These are phyloP conservation scores for Choreutis nemorana DNA, from an alignment of 2,888 invertebrate genomes.

Conservation along the genomic window DNA sequence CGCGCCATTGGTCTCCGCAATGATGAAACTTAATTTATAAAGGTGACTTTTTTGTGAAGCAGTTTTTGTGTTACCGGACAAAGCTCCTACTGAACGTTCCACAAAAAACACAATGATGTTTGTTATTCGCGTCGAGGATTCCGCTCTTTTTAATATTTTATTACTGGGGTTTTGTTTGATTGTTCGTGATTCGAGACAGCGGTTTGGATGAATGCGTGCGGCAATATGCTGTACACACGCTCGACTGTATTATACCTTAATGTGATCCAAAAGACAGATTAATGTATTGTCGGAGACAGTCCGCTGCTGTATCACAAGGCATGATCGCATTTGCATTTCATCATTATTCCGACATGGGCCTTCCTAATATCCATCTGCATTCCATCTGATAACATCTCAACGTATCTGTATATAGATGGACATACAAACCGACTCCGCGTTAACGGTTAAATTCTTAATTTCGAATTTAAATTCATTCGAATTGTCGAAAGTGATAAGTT, in stretches of 20 bases:
- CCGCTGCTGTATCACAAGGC: constrained; percentile 13
- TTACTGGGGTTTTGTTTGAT: constrained; percentile 39
- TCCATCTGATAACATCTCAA: too few relatives aligned
- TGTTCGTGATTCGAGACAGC: constrained; percentile 24
- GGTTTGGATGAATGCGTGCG: constrained; percentile 6
- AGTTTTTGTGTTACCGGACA: constrained; percentile 46
- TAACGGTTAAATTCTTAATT: constrained; percentile 26
- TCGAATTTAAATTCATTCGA: constrained; percentile 34
- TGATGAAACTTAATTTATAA: constrained; percentile 63
- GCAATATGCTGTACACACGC: constrained; percentile 15
- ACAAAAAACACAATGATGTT: constrained; percentile 63
- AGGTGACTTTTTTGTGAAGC: constrained; percentile 62
- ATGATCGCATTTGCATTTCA: constrained; percentile 10
- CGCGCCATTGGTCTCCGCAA: constrained; percentile 34
- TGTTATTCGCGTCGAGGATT: constrained; percentile 53
- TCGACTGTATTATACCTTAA: constrained; percentile 22
- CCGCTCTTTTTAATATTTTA: constrained; percentile 33
- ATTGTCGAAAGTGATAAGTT: constrained; percentile 28
- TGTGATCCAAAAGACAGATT: constrained; percentile 27
- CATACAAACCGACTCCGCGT: too few relatives aligned
- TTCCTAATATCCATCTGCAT: too few relatives aligned
- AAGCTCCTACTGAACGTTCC: constrained; percentile 51
- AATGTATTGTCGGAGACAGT: constrained; percentile 16
- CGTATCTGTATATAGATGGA: too few relatives aligned
- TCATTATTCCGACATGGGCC: too few relatives aligned